These are phyloP conservation scores for Lamprologus callipterus DNA, from an alignment of 2,113 vertebrate genomes.

Conservation along the genomic window DNA sequence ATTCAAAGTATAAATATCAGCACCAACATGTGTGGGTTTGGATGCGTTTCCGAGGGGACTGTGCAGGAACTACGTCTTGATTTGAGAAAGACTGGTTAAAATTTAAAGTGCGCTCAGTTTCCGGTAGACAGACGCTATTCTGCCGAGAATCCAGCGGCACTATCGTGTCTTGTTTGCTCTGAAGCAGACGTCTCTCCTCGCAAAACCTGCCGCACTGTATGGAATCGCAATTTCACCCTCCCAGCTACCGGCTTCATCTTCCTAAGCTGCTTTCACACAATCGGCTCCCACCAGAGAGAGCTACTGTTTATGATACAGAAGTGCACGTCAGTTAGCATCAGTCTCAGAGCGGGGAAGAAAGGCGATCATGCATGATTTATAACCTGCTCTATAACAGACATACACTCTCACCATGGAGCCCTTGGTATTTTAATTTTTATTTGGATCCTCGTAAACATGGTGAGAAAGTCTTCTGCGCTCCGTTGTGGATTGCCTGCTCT, in stretches of 20 bases:
- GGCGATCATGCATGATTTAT: constrained; percentile 12
- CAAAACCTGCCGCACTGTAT: not conserved
- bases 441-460: not conserved
- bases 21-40: not conserved
- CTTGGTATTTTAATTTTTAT: not conserved
- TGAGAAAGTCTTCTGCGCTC: not conserved
- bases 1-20: not conserved
- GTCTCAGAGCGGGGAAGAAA: not conserved
- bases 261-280: constrained; percentile 38
- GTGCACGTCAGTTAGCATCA: constrained; percentile 27
- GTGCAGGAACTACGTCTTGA: not conserved
- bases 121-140: not conserved
- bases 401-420: not conserved
- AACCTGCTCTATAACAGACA: not conserved
- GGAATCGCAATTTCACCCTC: constrained; percentile 38
- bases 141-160: not conserved
- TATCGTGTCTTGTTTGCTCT: constrained; percentile 8
- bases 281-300: constrained; percentile 24
- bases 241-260: constrained; percentile 11
- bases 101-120: not conserved
- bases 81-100: not conserved
- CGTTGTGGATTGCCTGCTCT: not conserved
- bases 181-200: constrained; percentile 13
- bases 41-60: not conserved
- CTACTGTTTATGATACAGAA: constrained; percentile 15